These are phyloP conservation scores for Corythornis vintsioides DNA, from an alignment of 2,113 vertebrate species.

Conservation along the genomic window DNA sequence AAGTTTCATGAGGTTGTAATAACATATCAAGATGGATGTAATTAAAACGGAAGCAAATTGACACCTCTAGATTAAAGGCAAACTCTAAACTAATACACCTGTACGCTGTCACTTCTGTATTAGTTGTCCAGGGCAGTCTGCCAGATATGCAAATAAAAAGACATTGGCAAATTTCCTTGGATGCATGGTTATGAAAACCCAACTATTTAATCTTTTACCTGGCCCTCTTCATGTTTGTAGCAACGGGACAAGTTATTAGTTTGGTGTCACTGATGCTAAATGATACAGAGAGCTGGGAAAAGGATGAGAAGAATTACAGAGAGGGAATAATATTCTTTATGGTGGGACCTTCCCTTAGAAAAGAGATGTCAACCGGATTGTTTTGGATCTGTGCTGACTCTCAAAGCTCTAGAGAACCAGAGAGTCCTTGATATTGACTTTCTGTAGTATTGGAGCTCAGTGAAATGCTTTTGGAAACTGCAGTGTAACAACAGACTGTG, in stretches of 20 bases:
- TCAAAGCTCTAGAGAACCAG: neutral
- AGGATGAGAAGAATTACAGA: neutral
- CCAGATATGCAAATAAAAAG: slow-evolving; percentile 80
- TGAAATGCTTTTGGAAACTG: neutral
- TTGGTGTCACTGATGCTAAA: slow-evolving; percentile 64
- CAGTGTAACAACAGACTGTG: neutral
- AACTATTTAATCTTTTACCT: slow-evolving; percentile 67
- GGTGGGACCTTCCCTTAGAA: neutral
- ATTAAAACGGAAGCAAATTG: slow-evolving; percentile 82
- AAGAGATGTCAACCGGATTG: neutral
- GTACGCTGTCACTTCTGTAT: slow-evolving; percentile 62
- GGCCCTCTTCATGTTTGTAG: slow-evolving; percentile 46
- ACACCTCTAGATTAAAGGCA: slow-evolving; percentile 79
- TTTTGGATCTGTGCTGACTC: neutral
- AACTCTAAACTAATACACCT: slow-evolving; percentile 74
- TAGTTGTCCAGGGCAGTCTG: slow-evolving; percentile 70
- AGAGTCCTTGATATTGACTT: neutral
- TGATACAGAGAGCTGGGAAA: neutral
- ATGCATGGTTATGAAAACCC: slow-evolving; percentile 59
- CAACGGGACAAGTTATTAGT: slow-evolving; percentile 34
- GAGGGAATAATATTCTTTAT: neutral
- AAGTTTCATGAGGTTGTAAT: slow-evolving; percentile 77
- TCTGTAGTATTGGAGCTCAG: neutral
- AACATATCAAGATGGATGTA: slow-evolving; percentile 78
- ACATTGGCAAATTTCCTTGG: slow-evolving; percentile 77